These are phyloP conservation scores for Standfussiana lucernea DNA, from an alignment of 2,888 invertebrate genomes.

Conservation along the genomic window DNA sequence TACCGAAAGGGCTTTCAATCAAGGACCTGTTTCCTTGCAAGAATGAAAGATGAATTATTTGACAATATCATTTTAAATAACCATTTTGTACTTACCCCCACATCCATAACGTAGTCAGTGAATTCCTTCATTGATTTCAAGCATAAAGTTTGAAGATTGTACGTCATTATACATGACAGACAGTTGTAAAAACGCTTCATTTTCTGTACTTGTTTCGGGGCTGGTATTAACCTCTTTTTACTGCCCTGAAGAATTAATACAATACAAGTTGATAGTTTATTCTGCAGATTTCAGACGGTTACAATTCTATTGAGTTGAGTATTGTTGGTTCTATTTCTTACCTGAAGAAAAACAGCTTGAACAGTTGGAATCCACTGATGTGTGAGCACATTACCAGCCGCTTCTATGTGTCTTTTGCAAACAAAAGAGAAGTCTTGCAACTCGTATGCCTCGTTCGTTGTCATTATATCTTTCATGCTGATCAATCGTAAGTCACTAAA, in stretches of 20 bases:
- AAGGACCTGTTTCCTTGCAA: background rate
- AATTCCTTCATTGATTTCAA: conserved; percentile 95
- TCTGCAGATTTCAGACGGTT: background rate
- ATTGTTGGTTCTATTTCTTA: conserved; percentile 65
- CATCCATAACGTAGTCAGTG: conserved; percentile 94
- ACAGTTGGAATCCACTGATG: conserved; percentile 92
- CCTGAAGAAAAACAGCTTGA: conserved; percentile 91
- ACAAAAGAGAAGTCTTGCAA: conserved; percentile 91
- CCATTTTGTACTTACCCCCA: conserved; percentile 90
- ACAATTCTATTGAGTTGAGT: background rate
- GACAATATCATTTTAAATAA: background rate
- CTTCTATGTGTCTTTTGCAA: conserved; percentile 91
- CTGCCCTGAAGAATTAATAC: conserved; percentile 88
- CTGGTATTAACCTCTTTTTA: conserved; percentile 93
- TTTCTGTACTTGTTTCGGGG: conserved; percentile 91
- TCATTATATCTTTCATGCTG: conserved; percentile 90
- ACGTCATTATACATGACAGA: conserved; percentile 96
- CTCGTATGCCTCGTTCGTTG: conserved; percentile 92
- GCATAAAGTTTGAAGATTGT: conserved; percentile 95
- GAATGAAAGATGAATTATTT: background rate
- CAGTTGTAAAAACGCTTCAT: conserved; percentile 96
- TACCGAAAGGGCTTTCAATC: background rate
- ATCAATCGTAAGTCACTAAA: conserved; percentile 91
- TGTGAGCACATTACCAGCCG: conserved; percentile 92
- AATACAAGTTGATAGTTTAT: background rate